These are phyloP conservation scores for Apocheima hispidaria DNA, from an alignment of 2,888 invertebrate genomes.

Conservation along the genomic window DNA sequence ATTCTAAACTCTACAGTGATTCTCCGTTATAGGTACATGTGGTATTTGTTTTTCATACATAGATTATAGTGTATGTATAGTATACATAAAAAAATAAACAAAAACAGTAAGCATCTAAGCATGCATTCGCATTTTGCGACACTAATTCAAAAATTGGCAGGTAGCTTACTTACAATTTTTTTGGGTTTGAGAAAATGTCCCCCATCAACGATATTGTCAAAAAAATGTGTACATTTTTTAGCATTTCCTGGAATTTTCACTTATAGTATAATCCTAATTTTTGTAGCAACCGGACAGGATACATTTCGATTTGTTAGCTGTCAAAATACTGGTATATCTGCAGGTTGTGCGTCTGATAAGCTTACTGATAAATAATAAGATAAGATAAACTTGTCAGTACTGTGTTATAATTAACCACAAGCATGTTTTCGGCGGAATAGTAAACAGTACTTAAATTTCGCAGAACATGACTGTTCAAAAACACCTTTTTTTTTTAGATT, in stretches of 20 bases:
- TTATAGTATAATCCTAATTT: background rate
- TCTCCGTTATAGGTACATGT: no score
- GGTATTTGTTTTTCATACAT: no score
- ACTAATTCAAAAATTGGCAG: background rate
- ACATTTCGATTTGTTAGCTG: background rate
- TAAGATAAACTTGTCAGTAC: conserved; percentile 2
- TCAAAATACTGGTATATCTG: conserved; percentile 7
- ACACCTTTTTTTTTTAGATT: background rate
- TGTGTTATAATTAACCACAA: conserved; percentile 1
- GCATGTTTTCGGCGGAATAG: background rate
- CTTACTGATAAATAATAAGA: conserved; percentile 3
- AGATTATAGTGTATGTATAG: no score
- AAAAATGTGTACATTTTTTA: background rate
- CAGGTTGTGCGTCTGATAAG: background rate
- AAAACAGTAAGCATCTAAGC: background rate
- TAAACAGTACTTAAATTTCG: background rate
- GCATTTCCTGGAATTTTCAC: background rate
- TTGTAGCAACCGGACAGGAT: background rate
- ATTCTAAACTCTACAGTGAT: no score
- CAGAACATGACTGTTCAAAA: background rate
- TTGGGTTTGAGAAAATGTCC: background rate
- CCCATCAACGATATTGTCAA: background rate
- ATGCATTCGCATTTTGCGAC: background rate
- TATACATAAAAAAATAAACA: background rate
- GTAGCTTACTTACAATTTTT: conserved; percentile 3